A percentile compares a stretch with the other conserved stretches of the same genome.
Evolutionary conservation across 2,797 vertebrate genomes (phyloP).

Genomic region (Scarus forsteni): DNA sequence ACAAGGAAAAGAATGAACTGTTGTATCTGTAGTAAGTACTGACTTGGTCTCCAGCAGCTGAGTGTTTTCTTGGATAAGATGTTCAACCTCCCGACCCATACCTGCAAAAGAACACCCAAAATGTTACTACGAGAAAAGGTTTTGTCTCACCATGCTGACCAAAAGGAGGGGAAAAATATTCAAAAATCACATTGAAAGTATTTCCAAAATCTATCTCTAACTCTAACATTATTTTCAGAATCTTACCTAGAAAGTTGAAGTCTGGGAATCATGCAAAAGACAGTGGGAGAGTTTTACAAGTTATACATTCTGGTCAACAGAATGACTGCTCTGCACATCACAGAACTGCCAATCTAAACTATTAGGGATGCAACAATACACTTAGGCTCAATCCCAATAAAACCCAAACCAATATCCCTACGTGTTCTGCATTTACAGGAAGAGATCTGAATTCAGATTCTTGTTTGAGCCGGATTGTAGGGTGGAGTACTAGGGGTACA

Average conservation of each 20-base stretch:
- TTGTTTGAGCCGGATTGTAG: too few relatives aligned
- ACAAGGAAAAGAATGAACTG: neutral
- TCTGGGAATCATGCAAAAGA: conserved; percentile 86
- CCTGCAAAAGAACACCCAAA: conserved; percentile 78
- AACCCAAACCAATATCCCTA: too few relatives aligned
- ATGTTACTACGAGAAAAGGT: neutral
- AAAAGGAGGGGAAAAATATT: neutral
- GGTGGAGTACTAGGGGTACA: too few relatives aligned
- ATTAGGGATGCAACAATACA: neutral
- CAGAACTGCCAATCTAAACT: conserved; percentile 5
- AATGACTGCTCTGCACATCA: conserved; percentile 17
- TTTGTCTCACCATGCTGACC: neutral
- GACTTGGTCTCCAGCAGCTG: conserved; percentile 98
- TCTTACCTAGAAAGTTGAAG: conserved; percentile 94
- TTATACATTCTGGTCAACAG: conserved; percentile 19
- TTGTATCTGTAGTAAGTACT: conserved; percentile 46
- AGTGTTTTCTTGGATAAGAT: conserved; percentile 96
- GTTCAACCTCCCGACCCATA: conserved; percentile 98
- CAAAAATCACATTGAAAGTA: neutral
- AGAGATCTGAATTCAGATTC: too few relatives aligned
- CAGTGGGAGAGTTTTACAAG: conserved; percentile 56
- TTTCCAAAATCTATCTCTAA: neutral
- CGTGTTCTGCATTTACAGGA: too few relatives aligned
- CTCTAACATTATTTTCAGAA: conserved; percentile 8
- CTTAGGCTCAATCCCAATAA: too few relatives aligned